Percentiles rank a stretch among this genome's conserved stretches.
These are phyloP conservation scores for Rhodinocichla rosea DNA, from an alignment of 2,113 vertebrate genomes.

Conservation along the genomic window DNA sequence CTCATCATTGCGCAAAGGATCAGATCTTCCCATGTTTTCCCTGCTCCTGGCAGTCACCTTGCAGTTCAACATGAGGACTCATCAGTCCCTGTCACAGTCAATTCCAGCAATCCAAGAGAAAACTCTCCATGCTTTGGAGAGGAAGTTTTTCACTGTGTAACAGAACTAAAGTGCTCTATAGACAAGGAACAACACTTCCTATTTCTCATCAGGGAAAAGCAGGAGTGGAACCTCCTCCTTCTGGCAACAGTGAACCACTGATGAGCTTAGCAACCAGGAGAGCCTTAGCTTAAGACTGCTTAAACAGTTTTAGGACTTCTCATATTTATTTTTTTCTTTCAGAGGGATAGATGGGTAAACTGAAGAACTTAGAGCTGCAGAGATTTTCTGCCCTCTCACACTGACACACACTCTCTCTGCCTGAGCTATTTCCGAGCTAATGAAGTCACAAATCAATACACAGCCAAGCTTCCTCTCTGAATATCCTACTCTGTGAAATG, in stretches of 20 bases:
- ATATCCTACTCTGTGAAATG: not conserved
- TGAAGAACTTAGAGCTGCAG: not conserved
- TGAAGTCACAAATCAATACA: not conserved
- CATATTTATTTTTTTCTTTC: not conserved
- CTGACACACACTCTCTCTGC: not conserved
- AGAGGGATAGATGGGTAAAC: not conserved
- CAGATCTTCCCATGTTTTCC: not conserved
- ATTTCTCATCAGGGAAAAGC: not conserved
- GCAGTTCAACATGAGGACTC: not conserved
- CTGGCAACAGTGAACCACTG: not conserved
- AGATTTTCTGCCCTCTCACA: not conserved
- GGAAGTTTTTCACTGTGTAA: not conserved
- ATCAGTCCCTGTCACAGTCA: not conserved
- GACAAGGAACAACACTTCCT: not conserved
- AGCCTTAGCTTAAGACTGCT: constrained; percentile 1
- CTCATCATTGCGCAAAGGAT: not conserved
- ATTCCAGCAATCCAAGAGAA: not conserved
- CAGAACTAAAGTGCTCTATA: not conserved
- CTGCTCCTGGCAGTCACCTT: not conserved
- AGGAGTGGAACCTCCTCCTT: not conserved
- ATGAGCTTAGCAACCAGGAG: not conserved
- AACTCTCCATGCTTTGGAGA: not conserved
- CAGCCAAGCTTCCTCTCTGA: not conserved
- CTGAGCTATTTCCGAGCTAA: not conserved
- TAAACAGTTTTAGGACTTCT: not conserved